These are phyloP conservation scores for Trissonchulus latispiculum DNA, from an alignment of 2,888 invertebrate genomes.

Conservation along the genomic window DNA sequence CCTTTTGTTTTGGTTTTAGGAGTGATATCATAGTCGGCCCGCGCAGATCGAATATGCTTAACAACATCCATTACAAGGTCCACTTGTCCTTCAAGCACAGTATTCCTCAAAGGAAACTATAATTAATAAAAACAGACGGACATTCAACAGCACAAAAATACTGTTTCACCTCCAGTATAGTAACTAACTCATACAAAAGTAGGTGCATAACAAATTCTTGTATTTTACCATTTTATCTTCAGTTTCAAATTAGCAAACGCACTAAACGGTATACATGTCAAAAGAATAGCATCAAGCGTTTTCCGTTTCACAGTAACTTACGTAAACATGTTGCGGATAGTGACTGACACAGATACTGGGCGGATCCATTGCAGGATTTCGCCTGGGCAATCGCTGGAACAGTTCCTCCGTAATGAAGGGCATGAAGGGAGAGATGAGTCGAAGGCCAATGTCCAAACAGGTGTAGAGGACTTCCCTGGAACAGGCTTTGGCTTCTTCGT, in stretches of 20 bases:
- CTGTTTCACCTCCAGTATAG: too few relatives aligned
- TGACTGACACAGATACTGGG: slow-evolving; percentile 78
- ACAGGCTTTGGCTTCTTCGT: slow-evolving; percentile 51
- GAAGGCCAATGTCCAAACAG: slow-evolving; percentile 70
- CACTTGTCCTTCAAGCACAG: neutral
- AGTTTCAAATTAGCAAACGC: too few relatives aligned
- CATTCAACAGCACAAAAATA: too few relatives aligned
- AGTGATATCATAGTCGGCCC: neutral
- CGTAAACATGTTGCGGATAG: slow-evolving; percentile 57
- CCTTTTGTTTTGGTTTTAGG: neutral
- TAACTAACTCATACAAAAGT: too few relatives aligned
- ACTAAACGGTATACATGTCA: neutral
- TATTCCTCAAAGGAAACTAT: neutral
- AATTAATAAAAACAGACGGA: too few relatives aligned
- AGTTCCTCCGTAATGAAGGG: slow-evolving; percentile 91
- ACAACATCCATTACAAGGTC: neutral
- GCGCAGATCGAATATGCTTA: neutral
- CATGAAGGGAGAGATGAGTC: slow-evolving; percentile 89
- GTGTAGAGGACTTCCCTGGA: slow-evolving; percentile 68
- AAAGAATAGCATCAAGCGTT: neutral
- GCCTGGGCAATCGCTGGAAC: slow-evolving; percentile 70
- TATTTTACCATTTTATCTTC: too few relatives aligned
- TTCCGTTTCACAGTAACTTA: slow-evolving; percentile 53
- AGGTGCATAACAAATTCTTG: too few relatives aligned
- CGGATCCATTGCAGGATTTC: slow-evolving; percentile 42